Base-by-base conservation (phyloP, 2,888 invertebrate species). In the Drosophila affinis region DNA sequence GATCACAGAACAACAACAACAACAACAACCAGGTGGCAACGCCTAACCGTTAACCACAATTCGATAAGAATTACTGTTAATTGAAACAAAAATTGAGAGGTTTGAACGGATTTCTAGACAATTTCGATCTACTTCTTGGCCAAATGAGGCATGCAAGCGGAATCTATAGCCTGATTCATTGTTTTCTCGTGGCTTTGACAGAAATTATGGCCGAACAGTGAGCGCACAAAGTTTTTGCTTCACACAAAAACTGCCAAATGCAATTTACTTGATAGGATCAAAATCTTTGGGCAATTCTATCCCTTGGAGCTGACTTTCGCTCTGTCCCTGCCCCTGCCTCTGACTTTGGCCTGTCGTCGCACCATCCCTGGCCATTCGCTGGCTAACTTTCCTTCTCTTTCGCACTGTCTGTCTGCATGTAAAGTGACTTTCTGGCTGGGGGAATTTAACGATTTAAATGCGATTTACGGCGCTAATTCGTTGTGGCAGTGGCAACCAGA, bases 191-290 rank as follows among this genome's bases (percentile, higher is more conserved):
- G 58, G 58, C 51, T 52, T 61, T 63, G 58, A 57, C 72, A 71
- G 56, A 72, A 84, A 80, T 82, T 76, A 86, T 88, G 74, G 72
- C 62, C n/a, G 39, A 39, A 3, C 39, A 39, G 39, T n/a, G 62
- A 58, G 51, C 70, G 70, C 61, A 79, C 62, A 86, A 85, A 87
- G 82, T 87, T 81, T 84, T 86, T 85, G 78, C 76, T 72, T 77
- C 39, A 1, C 39, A 39, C 39, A 39, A 39, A 86, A 90, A 91
- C 89, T 91, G 90, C 89, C 88, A 88, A 91, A 91, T 91, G 91
- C 91, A 91, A 91, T 91, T 91, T 91, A 90, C 79, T 89, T 91
- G 89, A 91, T 91, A 91, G 91, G 90, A 91, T 91, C 91, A 91
- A 85, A 89, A 84, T 87, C 87, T 85, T 85, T 82, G 75, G 72